Conservation (phyloP, 2,797 vertebrate species). For the Clarias platycephalus region DNA sequence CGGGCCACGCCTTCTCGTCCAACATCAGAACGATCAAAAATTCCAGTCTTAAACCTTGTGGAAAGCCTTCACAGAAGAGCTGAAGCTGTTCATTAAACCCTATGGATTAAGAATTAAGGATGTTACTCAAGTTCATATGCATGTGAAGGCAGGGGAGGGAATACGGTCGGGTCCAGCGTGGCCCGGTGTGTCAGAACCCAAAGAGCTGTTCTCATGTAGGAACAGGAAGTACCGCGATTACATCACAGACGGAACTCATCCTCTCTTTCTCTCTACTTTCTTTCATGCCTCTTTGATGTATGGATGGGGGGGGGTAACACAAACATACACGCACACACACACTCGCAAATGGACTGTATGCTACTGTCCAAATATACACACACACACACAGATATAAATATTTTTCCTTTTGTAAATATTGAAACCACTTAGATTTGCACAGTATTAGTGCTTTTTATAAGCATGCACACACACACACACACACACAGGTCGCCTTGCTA, state of each 20-base stretch:
- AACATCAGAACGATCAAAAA: no score
- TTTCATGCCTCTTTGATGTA: slow-evolving; percentile 33
- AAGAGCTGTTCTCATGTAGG: slow-evolving; percentile 17
- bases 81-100: no score
- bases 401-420: slow-evolving; percentile 55
- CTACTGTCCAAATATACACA: slow-evolving; percentile 45
- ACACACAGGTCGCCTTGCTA: slow-evolving; percentile 43
- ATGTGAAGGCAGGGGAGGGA: neutral
- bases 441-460: slow-evolving; percentile 54
- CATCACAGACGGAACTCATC: neutral
- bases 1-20: no score
- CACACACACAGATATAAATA: slow-evolving; percentile 19
- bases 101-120: no score
- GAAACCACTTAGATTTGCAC: slow-evolving; percentile 50
- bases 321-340: slow-evolving; percentile 26
- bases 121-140: no score
- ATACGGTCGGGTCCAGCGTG: neutral
- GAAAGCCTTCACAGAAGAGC: no score
- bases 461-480: slow-evolving; percentile 38
- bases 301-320: slow-evolving; percentile 39
- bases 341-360: slow-evolving; percentile 37
- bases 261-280: slow-evolving; percentile 10
- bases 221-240: slow-evolving; percentile 1
- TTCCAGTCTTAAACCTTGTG: no score
- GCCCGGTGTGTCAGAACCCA: slow-evolving; percentile 8